A percentile compares a stretch with the other conserved stretches of the same genome.
Conservation (phyloP, 2,888 invertebrate species). For the Yponomeuta cagnagella region DNA sequence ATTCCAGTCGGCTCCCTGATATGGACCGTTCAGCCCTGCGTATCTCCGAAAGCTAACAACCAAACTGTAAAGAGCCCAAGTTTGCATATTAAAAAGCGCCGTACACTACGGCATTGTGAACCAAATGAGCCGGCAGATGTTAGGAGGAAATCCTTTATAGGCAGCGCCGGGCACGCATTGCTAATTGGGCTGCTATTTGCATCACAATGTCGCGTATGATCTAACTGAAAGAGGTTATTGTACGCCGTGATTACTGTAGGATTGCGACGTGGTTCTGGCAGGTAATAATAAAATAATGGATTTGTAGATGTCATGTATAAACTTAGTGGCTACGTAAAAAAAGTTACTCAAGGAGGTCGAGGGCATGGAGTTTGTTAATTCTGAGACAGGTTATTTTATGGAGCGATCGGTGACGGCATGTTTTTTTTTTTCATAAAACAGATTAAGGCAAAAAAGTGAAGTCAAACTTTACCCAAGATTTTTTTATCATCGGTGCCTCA, state of each 20-base stretch:
- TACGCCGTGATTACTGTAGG: not conserved
- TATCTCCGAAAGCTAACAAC: not conserved
- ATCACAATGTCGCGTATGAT: constrained; percentile 1
- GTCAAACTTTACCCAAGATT: no score
- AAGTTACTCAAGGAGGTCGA: not conserved
- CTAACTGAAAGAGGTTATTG: not conserved
- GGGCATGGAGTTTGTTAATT: no score
- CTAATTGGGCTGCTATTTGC: not conserved
- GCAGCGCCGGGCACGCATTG: not conserved
- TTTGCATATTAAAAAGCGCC: constrained; percentile 1
- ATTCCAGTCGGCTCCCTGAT: no score
- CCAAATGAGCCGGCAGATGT: not conserved
- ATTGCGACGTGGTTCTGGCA: not conserved
- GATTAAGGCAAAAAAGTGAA: no score
- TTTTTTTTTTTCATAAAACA: no score
- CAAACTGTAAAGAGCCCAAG: not conserved
- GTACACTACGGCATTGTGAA: not conserved
- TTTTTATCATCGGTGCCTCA: no score
- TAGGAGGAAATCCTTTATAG: not conserved
- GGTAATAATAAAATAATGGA: no score
- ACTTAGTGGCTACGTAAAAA: no score
- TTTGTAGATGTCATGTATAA: no score
- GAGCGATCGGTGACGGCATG: no score
- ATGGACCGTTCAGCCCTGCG: not conserved
- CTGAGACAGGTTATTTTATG: not conserved